phyloP scores from a whole-genome alignment of 2,797 vertebrate genomes.

The Eidolon dupreanum region DNA sequence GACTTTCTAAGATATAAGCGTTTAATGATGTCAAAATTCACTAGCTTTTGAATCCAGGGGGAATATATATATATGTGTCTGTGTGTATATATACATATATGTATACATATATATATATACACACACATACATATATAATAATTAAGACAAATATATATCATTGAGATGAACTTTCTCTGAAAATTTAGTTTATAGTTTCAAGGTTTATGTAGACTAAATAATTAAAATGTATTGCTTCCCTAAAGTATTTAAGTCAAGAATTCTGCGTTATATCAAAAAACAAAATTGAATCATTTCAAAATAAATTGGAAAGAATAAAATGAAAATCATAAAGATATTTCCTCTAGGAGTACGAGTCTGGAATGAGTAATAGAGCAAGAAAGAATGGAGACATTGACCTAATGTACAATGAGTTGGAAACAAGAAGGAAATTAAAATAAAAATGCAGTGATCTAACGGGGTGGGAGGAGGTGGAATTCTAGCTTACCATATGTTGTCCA shows the following conservation, averaged over 20 bases:
- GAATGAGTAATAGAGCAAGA: not conserved
- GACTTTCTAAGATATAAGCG: not conserved
- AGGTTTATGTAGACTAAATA: not conserved
- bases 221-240: not conserved
- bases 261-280: not conserved
- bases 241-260: not conserved
- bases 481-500: not conserved
- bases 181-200: not conserved
- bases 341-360: not conserved
- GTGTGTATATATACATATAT: too few relatives aligned
- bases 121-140: too few relatives aligned
- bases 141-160: not conserved
- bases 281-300: slow-evolving; percentile 4
- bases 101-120: too few relatives aligned
- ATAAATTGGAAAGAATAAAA: slow-evolving; percentile 12
- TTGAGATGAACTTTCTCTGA: not conserved
- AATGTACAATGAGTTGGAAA: not conserved
- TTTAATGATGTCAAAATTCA: not conserved
- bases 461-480: not conserved
- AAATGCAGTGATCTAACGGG: not conserved
- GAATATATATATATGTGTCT: too few relatives aligned
- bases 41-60: not conserved
- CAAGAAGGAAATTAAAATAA: not conserved
- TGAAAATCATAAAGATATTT: not conserved
- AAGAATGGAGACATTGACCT: not conserved